Percentiles rank a stretch among this genome's conserved stretches.
phyloP scores from a whole-genome alignment of 2,888 invertebrate genomes.

The Hipparchia semele region DNA sequence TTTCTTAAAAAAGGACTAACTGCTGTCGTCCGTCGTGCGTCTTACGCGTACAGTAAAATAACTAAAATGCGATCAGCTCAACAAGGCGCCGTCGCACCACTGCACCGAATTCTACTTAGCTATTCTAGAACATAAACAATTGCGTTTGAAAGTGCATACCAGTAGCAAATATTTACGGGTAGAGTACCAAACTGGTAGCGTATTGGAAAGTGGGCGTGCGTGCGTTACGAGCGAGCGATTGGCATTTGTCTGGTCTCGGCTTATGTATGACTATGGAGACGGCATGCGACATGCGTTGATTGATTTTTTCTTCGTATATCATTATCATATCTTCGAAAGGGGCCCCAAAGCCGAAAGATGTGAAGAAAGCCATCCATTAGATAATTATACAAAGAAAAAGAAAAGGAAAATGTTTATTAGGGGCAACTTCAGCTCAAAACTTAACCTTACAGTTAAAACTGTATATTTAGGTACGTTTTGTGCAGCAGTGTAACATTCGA shows the following conservation, averaged over 20 bases:
- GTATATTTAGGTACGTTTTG: too few relatives aligned
- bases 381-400: too few relatives aligned
- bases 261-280: constrained; percentile 28
- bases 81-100: neutral
- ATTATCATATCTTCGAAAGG: constrained; percentile 19
- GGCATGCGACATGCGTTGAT: constrained; percentile 25
- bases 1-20: too few relatives aligned
- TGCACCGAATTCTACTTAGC: constrained; percentile 29
- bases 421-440: too few relatives aligned
- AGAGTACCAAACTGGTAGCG: constrained; percentile 25
- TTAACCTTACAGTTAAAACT: too few relatives aligned
- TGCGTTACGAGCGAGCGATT: constrained; percentile 66
- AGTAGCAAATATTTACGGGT: constrained; percentile 37
- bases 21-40: too few relatives aligned
- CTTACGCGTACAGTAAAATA: too few relatives aligned
- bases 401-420: too few relatives aligned
- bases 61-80: too few relatives aligned
- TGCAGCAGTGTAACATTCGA: too few relatives aligned
- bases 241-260: constrained; percentile 57
- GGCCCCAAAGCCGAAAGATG: neutral
- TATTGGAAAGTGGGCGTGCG: constrained; percentile 73
- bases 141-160: constrained; percentile 29
- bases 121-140: constrained; percentile 25
- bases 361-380: too few relatives aligned
- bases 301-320: constrained; percentile 20